Evolutionary conservation across 2,888 invertebrate genomes (phyloP).

Genomic region (Baronia brevicornis): DNA sequence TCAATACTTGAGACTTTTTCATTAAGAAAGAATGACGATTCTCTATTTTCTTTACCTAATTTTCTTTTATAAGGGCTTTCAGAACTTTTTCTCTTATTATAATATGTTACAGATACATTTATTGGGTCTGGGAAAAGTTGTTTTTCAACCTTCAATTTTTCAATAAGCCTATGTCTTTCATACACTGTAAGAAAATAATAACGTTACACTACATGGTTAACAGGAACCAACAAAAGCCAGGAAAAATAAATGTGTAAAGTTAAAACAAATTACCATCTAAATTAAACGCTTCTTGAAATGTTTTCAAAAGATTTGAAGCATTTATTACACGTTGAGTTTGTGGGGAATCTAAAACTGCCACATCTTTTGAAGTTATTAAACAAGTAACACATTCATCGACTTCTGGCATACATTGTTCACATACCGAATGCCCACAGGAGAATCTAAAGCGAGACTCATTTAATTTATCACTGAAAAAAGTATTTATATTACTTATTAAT

Average conservation of each 20-base stretch:
- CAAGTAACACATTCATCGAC: slow-evolving; percentile 41
- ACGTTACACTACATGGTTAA: no score
- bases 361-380: slow-evolving; percentile 22
- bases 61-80: slow-evolving; percentile 18
- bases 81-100: slow-evolving; percentile 51
- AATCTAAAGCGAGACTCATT: slow-evolving; percentile 38
- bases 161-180: slow-evolving; percentile 41
- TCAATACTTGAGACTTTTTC: slow-evolving; percentile 31
- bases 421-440: slow-evolving; percentile 51
- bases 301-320: slow-evolving; percentile 32
- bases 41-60: slow-evolving; percentile 37
- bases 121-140: slow-evolving; percentile 61
- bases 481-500: slow-evolving; percentile 2
- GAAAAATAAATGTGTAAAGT: slow-evolving; percentile 4
- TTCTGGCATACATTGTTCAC: slow-evolving; percentile 38
- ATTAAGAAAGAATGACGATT: slow-evolving; percentile 33
- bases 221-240: no score
- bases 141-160: slow-evolving; percentile 52
- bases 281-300: slow-evolving; percentile 43
- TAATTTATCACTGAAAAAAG: slow-evolving; percentile 41
- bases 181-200: slow-evolving; percentile 38
- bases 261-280: slow-evolving; percentile 39
- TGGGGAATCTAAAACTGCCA: slow-evolving; percentile 33
- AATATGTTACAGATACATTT: slow-evolving; percentile 56
- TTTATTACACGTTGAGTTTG: slow-evolving; percentile 34